Evolutionary conservation across 1,140 invertebrate species (phyloP), one percentile per base, ranked within the genome.

Genomic region (Scaptodrosophila lebanonensis): DNA sequence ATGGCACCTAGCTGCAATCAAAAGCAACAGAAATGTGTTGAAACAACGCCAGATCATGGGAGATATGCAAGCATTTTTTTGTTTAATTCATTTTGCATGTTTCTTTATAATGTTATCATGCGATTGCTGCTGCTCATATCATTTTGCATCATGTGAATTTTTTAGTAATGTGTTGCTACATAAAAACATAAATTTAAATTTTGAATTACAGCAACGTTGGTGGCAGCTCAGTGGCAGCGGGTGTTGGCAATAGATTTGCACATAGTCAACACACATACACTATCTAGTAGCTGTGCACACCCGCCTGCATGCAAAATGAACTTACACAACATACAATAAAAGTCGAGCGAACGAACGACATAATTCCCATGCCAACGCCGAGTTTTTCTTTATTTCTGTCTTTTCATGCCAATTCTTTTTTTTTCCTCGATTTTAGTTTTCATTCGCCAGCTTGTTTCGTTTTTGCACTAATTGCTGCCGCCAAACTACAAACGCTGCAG

Each of bases 401-500:
- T 47, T 36, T 44, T 33, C 33, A 47, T 43, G 22, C 39, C 48
- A 59, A 45, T 61, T 71, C 45, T 48, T 17, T 52, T 47, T 56
- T 49, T 59, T 68, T 65, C 53, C 36, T 69, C n/a, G 59, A 65
- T 75, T 64, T 69, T 73, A 73, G n/a, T n/a, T n/a, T n/a, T n/a
- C n/a, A n/a, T n/a, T n/a, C n/a, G n/a, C n/a, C n/a, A n/a, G n/a
- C n/a, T 69, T 73, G 70, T 75, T 75, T 65, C 49, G 49, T 75
- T 62, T 58, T 69, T 75, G 65, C 60, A 61, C 65, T 73, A 73
- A 73, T 73, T 73, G 70, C 50, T 54, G 44, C n/a, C n/a, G n/a
- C n/a, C n/a, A n/a, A n/a, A n/a, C n/a, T n/a, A n/a, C n/a, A n/a
- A n/a, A n/a, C n/a, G n/a, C n/a, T 40, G 20, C 40, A 51, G 47